Evolutionary conservation across 2,888 invertebrate genomes (phyloP).

Genomic region (Rhodophaea formosa): DNA sequence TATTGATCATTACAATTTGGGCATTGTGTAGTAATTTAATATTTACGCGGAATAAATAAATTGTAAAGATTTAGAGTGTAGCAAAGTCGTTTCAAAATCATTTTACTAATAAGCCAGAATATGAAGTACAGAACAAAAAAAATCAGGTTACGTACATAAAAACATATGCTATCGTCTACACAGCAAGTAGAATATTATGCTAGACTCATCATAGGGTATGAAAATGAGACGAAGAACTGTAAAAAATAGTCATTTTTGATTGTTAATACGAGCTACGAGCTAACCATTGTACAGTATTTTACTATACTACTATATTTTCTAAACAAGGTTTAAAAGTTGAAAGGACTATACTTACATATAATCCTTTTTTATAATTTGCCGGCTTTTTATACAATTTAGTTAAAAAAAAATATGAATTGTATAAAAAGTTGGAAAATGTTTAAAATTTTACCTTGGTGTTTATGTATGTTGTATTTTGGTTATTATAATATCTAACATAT

Average conservation of each 20-base stretch:
- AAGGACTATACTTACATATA: too few relatives aligned
- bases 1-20: too few relatives aligned
- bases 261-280: neutral
- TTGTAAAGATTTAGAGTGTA: neutral
- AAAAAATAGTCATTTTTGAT: neutral
- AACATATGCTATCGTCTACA: neutral
- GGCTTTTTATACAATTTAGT: too few relatives aligned
- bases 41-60: neutral
- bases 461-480: too few relatives aligned
- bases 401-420: too few relatives aligned
- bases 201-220: neutral
- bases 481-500: too few relatives aligned
- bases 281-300: neutral
- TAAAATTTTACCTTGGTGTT: too few relatives aligned
- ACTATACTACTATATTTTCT: too few relatives aligned
- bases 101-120: neutral
- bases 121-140: neutral
- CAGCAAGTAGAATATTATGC: neutral
- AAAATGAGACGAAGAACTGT: neutral
- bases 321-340: too few relatives aligned
- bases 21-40: too few relatives aligned
- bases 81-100: neutral
- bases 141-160: neutral
- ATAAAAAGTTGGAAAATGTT: too few relatives aligned
- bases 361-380: too few relatives aligned